Evolutionary conservation across 2,113 vertebrate genomes (phyloP).

Genomic region (Serilophus lunatus): DNA sequence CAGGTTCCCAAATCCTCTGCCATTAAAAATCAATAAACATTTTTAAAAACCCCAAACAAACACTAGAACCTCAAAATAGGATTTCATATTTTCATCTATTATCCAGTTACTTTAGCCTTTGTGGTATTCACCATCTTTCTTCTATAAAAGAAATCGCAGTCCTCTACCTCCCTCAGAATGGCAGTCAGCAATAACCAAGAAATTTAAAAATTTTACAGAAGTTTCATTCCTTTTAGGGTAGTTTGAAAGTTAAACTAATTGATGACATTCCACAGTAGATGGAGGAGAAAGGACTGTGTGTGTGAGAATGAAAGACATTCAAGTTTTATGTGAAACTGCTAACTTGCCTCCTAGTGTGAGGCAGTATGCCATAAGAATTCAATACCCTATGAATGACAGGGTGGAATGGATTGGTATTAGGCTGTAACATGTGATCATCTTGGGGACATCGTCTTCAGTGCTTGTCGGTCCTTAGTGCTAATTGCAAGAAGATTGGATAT

Average conservation of each 20-base stretch:
- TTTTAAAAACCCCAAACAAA: not conserved
- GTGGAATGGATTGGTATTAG: not conserved
- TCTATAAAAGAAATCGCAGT: not conserved
- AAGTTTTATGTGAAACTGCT: not conserved
- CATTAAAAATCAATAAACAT: not conserved
- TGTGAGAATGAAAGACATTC: not conserved
- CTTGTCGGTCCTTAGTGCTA: not conserved
- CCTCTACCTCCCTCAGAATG: not conserved
- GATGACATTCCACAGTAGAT: not conserved
- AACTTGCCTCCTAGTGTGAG: not conserved
- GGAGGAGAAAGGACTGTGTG: not conserved
- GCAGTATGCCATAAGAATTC: not conserved
- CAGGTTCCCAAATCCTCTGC: not conserved
- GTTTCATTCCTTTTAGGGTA: not conserved
- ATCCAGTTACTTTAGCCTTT: not conserved
- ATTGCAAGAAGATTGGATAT: not conserved
- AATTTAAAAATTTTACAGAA: not conserved
- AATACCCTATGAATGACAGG: rapidly evolving
- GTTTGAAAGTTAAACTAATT: not conserved
- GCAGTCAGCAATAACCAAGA: not conserved
- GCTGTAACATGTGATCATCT: not conserved
- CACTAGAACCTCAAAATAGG: not conserved
- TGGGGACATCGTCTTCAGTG: not conserved
- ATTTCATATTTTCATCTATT: not conserved
- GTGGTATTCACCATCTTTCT: not conserved